Conservation (phyloP, 2,888 invertebrate species). For the Phytoseiulus persimilis region DNA sequence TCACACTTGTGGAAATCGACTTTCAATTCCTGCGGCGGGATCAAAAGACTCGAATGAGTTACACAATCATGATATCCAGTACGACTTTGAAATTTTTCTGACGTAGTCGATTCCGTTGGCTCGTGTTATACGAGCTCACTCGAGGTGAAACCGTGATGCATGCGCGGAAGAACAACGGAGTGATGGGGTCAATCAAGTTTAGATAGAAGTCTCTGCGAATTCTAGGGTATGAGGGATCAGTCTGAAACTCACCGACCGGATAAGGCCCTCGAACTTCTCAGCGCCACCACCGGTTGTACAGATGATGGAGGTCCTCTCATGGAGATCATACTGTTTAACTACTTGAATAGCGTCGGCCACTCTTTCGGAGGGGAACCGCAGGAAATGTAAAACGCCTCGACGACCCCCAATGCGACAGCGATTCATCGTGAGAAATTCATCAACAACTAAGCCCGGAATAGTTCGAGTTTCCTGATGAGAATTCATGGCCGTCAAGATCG, state of each 20-base stretch:
- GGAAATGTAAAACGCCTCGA: background rate
- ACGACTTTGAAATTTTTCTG: background rate
- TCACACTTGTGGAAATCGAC: background rate
- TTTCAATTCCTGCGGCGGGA: background rate
- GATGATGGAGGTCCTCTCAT: background rate
- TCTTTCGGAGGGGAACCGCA: background rate
- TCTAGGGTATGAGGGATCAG: too few species aligned
- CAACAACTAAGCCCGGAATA: background rate
- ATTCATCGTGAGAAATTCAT: background rate
- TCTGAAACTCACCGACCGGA: background rate
- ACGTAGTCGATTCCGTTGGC: too few species aligned
- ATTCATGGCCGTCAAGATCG: background rate
- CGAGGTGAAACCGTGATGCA: too few species aligned
- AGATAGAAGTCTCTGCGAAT: too few species aligned
- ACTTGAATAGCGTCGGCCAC: background rate
- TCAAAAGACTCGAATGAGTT: background rate
- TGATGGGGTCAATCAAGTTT: too few species aligned
- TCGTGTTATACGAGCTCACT: too few species aligned
- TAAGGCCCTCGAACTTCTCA: background rate
- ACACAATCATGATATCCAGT: background rate
- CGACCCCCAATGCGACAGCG: background rate
- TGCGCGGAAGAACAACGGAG: too few species aligned
- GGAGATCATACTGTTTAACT: background rate
- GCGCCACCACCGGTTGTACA: background rate
- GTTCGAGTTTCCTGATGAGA: background rate